These are phyloP conservation scores for Hydroisotoma schaefferi DNA, from an alignment of 2,888 invertebrate species.

Conservation along the genomic window DNA sequence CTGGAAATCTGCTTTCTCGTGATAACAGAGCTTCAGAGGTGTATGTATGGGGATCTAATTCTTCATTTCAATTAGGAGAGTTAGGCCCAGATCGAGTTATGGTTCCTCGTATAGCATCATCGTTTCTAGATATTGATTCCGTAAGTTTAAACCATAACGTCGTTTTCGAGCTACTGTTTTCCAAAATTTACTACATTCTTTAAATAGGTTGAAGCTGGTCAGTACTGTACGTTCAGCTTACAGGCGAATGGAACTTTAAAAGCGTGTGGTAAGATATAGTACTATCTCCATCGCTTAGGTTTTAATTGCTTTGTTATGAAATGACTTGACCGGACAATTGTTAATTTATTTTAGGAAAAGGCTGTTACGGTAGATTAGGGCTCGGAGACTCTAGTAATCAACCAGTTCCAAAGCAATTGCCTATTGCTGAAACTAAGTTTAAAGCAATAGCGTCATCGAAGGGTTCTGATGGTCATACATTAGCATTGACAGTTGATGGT, in stretches of 20 bases:
- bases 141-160: conserved; percentile 50
- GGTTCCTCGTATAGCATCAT: conserved; percentile 58
- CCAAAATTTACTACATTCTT: conserved; percentile 12
- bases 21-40: conserved; percentile 55
- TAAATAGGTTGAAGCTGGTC: conserved; percentile 61
- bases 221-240: conserved; percentile 63
- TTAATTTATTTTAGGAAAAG: conserved; percentile 53
- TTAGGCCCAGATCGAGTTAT: conserved; percentile 61
- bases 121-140: conserved; percentile 60
- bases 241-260: conserved; percentile 60
- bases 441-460: conserved; percentile 58
- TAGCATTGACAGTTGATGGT: conserved; percentile 58
- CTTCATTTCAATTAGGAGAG: conserved; percentile 63
- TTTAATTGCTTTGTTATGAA: neutral
- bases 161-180: conserved; percentile 9
- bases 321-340: neutral
- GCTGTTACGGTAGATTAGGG: conserved; percentile 63
- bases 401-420: conserved; percentile 58
- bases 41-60: conserved; percentile 65
- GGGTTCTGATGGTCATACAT: conserved; percentile 60
- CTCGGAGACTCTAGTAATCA: conserved; percentile 63
- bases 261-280: conserved; percentile 58
- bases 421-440: conserved; percentile 56
- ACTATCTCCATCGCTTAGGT: neutral
- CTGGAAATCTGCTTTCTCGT: too few species aligned